Conservation (phyloP, 2,113 vertebrate species). For the Antennarius striatus region DNA sequence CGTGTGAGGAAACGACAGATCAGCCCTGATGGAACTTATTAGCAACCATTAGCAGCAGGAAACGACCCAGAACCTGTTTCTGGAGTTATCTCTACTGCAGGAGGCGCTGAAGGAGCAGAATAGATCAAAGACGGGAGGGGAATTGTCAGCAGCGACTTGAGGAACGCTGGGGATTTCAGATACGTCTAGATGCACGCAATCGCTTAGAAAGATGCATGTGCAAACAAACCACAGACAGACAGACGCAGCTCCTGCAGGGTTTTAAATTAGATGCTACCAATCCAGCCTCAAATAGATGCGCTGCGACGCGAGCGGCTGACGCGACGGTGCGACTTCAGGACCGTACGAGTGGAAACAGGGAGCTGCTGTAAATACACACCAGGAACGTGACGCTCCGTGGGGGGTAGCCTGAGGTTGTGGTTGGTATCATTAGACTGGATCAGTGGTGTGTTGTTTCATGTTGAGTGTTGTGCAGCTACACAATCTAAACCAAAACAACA, state of each 20-base stretch:
- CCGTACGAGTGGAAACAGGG: conserved; percentile 49
- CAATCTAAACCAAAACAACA: too few species aligned
- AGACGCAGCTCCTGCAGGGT: conserved; percentile 24
- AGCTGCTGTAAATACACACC: conserved; percentile 40
- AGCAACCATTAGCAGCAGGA: conserved; percentile 60
- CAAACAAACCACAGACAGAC: conserved; percentile 18
- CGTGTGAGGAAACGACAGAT: conserved; percentile 41
- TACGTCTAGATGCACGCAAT: conserved; percentile 40
- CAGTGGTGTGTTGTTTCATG: too few species aligned
- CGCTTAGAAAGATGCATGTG: background rate
- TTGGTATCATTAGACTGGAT: too few species aligned
- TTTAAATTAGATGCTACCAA: conserved; percentile 50
- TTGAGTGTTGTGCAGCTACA: too few species aligned
- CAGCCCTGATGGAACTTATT: conserved; percentile 64
- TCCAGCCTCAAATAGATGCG: conserved; percentile 54
- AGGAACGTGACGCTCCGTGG: background rate
- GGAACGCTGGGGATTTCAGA: conserved; percentile 45
- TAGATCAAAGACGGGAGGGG: conserved; percentile 27
- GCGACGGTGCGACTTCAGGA: conserved; percentile 56
- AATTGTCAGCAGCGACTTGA: conserved; percentile 14
- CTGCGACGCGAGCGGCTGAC: conserved; percentile 62
- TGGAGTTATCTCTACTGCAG: conserved; percentile 45
- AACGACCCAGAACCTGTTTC: conserved; percentile 56
- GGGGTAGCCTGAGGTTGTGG: too few species aligned
- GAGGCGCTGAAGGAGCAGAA: conserved; percentile 41